Conservation (phyloP, 2,113 vertebrate species). For the Archocentrus centrarchus region DNA sequence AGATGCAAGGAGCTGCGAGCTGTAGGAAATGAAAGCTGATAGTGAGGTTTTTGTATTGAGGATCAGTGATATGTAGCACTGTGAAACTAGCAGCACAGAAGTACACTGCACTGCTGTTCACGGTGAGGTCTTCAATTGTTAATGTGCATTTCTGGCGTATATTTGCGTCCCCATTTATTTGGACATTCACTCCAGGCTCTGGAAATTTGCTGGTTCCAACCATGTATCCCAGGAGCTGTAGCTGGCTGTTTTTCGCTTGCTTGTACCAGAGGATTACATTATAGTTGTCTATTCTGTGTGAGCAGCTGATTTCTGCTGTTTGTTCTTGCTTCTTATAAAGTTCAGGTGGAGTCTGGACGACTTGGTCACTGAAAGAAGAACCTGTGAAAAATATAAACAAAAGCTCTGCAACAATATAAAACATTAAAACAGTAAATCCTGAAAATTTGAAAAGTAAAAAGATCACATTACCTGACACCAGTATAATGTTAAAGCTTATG, state of each 20-base stretch:
- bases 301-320: background rate
- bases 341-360: background rate
- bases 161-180: background rate
- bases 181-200: background rate
- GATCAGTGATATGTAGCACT: background rate
- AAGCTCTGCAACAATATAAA: background rate
- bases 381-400: constrained; percentile 10
- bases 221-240: background rate
- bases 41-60: constrained; percentile 38
- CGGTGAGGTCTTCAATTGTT: background rate
- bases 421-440: background rate
- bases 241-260: rapidly evolving
- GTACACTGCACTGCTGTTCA: constrained; percentile 44
- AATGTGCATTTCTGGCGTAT: background rate
- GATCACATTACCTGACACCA: constrained; percentile 18
- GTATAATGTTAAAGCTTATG: background rate
- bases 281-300: background rate
- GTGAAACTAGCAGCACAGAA: constrained; percentile 26
- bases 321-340: background rate
- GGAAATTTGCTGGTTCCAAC: rapidly evolving
- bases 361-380: constrained; percentile 7
- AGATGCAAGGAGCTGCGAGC: background rate
- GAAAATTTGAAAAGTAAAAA: background rate
- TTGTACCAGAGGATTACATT: background rate
- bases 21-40: background rate